These are phyloP conservation scores for Asbolus verrucosus DNA, from an alignment of 1,140 invertebrate species.

Conservation along the genomic window DNA sequence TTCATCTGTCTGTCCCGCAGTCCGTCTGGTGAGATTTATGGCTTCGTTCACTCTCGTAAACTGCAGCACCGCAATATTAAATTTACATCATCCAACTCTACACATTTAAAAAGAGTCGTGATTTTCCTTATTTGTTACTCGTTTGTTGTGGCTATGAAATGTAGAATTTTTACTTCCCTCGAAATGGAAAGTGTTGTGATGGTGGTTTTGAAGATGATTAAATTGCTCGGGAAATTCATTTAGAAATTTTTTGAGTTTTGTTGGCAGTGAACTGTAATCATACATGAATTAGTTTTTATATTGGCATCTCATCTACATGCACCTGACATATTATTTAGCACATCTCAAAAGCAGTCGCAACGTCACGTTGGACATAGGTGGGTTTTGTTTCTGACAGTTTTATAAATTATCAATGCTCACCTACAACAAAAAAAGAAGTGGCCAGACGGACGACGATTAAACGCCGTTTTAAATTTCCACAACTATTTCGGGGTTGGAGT, in stretches of 20 bases:
- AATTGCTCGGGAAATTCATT: neutral
- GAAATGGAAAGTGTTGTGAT: no score
- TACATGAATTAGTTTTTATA: neutral
- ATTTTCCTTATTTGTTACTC: no score
- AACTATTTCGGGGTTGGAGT: no score
- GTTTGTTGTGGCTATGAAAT: no score
- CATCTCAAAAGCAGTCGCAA: conserved; percentile 30
- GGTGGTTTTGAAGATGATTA: neutral
- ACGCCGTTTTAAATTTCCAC: no score
- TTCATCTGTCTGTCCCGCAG: no score
- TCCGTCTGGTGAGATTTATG: no score
- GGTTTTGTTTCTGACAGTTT: conserved; percentile 43
- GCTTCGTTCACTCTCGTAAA: no score
- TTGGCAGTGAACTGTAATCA: neutral
- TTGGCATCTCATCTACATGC: conserved; percentile 19
- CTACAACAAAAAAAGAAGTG: conserved; percentile 29
- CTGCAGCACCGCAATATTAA: no score
- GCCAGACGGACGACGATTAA: neutral
- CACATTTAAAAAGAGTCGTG: no score
- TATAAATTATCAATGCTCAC: conserved; percentile 17
- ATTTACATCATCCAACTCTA: no score
- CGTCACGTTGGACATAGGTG: conserved; percentile 29
- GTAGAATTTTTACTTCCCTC: no score
- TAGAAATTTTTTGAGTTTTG: neutral
- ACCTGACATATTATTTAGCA: conserved; percentile 38